These are phyloP conservation scores for Drosophila pachea DNA, from an alignment of 1,140 invertebrate species.

Conservation along the genomic window DNA sequence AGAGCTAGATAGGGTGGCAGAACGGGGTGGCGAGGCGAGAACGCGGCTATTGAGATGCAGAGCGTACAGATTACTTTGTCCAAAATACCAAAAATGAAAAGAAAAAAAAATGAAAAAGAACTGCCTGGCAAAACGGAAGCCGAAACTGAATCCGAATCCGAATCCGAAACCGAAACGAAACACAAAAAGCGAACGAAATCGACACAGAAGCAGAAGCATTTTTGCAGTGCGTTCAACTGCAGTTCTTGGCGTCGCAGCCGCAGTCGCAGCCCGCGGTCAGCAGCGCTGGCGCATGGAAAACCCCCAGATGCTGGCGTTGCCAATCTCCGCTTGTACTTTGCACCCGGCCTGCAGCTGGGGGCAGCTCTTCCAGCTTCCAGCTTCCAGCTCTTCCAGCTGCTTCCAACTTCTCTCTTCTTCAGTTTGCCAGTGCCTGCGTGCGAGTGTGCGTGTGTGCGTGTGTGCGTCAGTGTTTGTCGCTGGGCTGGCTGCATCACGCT, in stretches of 20 bases:
- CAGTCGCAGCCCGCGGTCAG: conserved; percentile 42
- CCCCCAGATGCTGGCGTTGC: conserved; percentile 53
- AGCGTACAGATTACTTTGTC: conserved; percentile 9
- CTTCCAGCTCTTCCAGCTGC: conserved; percentile 19
- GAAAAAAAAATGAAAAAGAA: conserved; percentile 1
- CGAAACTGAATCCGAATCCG: no score
- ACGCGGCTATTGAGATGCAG: not conserved
- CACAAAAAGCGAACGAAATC: not conserved
- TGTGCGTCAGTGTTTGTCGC: not conserved
- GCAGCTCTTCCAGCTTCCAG: conserved; percentile 22
- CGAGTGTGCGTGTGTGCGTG: not conserved
- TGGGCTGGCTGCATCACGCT: conserved; percentile 42
- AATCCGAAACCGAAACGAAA: no score
- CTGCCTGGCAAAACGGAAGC: conserved; percentile 24
- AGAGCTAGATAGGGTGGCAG: not conserved
- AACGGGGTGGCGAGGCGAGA: conserved; percentile 14
- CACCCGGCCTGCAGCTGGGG: conserved; percentile 29
- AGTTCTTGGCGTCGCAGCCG: conserved; percentile 37
- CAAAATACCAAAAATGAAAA: conserved; percentile 26
- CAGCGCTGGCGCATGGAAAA: conserved; percentile 56
- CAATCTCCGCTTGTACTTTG: conserved; percentile 56
- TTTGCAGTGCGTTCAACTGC: conserved; percentile 65
- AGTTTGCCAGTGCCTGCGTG: conserved; percentile 2
- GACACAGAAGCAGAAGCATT: conserved; percentile 15
- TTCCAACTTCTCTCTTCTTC: conserved; percentile 21